Base-by-base conservation (phyloP, 1,140 invertebrate species). In the Gonatopus flavifemur region DNA sequence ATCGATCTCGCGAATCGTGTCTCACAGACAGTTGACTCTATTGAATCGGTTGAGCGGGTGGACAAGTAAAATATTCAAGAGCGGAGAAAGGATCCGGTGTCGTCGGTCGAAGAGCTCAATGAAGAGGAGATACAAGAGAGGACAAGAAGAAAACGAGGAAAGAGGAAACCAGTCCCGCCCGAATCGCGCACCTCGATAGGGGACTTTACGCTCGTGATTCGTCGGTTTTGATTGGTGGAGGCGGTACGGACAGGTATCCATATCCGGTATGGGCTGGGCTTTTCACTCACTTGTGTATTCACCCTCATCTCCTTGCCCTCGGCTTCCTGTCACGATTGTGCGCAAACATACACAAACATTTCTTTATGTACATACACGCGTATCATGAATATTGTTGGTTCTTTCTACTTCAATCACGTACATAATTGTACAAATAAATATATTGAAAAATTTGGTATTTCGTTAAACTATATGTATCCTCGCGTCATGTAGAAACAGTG, bases 181-280 rank as follows among this genome's bases (percentile, higher is more conserved):
- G 73, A 77, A 74, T 74, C 67, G 71, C 67, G 64, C 66, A 66
- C 66, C 69, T 70, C 70, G 64, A 57, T 56, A 62, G 60, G 49
- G 54, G 56, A 60, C 69, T 74, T 67, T 61, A 62, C 55, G 45
- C 55, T 61, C 59, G 54, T 67, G 67, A 72, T 71, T 73, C 72
- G 71, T 63, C 58, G 63, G 41, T 65, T 62, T 62, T 55, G 58
- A 75, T 74, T 75, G 74, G 71, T 63, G 74, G 68, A 73, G 74
- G 74, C 74, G 74, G 68, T 49, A 49, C 70, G 50, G 57, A 49
- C 66, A 75, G 72, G 72, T 74, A 69, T 70, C 63, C 67, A 67
- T 68, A 68, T 71, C 69, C 66, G 69, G 65, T 60, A 69, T 74
- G 72, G 70, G 68, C 50, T 33, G 70, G 66, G 64, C 67, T 62